Percentiles rank a stretch among this genome's conserved stretches.
These are phyloP conservation scores for Lithophane semibrunnea DNA, from an alignment of 2,888 invertebrate genomes.

Conservation along the genomic window DNA sequence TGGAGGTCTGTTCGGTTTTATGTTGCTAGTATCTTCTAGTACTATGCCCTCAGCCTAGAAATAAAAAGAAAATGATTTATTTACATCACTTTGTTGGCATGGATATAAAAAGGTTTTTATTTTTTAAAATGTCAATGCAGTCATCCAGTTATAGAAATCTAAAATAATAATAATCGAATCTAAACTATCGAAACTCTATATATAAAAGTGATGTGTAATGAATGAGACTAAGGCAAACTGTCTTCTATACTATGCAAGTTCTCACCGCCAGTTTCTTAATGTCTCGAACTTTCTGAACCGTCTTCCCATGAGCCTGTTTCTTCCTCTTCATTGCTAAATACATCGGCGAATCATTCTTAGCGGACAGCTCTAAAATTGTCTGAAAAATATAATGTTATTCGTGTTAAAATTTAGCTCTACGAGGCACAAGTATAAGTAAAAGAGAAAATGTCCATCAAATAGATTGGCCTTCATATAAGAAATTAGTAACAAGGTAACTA, in stretches of 20 bases:
- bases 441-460: no score
- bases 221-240: not conserved
- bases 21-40: slow-evolving; percentile 71
- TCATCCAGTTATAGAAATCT: no score
- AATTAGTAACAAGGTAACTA: not conserved
- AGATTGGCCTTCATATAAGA: not conserved
- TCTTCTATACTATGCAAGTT: not conserved
- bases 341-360: slow-evolving; percentile 94
- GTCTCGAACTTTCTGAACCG: slow-evolving; percentile 87
- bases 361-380: slow-evolving; percentile 98
- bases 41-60: slow-evolving; percentile 81
- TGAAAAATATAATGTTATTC: slow-evolving; percentile 75
- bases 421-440: not conserved
- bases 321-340: slow-evolving; percentile 97
- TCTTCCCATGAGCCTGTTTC: slow-evolving; percentile 92
- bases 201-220: no score
- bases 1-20: slow-evolving; percentile 61
- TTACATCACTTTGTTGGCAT: not conserved
- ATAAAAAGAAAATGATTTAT: not conserved
- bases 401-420: not conserved
- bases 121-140: not conserved
- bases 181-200: no score
- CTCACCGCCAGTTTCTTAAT: slow-evolving; percentile 79
- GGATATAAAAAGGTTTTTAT: not conserved
- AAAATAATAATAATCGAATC: no score